Base-by-base conservation (phyloP, 2,888 invertebrate genomes). In the Perithous albicinctus region DNA sequence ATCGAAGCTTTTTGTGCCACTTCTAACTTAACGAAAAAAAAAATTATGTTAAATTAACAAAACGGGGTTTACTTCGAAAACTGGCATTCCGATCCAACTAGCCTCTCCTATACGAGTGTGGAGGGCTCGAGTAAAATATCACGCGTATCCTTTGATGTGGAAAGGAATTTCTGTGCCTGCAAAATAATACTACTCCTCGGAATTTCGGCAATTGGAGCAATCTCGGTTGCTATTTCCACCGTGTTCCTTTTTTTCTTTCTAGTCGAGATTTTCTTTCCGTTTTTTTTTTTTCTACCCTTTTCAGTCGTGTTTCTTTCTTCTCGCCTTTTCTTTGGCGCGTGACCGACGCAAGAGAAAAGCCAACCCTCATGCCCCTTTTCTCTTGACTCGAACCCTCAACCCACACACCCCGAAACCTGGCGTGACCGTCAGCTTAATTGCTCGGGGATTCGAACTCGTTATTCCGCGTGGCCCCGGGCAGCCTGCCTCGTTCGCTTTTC, bases 391-490 rank as follows among this genome's bases (percentile, higher is more conserved):
- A 43, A 29, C 75, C 46, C 67, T 76, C 72, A 67, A 51, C 72
- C 63, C 56, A 66, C 66, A 35, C 59, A 48, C 48, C 77, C 84
- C 83, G 84, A 84, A 85, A 86, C 83, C 83, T 84, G 83, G 83
- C 85, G 86, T 84, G 80, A 86, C 87, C 85, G 83, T 86, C 82
- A 85, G 86, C 88, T 90, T 91, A 91, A 91, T 91, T 91, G 90
- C 90, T 90, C 86, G 73, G 89, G 90, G 90, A 90, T 87, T 90
- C 87, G 87, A 88, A 87, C 87, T 90, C 89, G 89, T 90, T 90
- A 88, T 86, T 87, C 83, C 85, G 81, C 75, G 87, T 85, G 86
- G 86, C 88, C 73, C 80, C 85, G 85, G 87, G 87, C 86, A 86
- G 85, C 35, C 63, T 35, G 41, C 29, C 59, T 77, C 69, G 35